phyloP scores from a whole-genome alignment of 2,797 vertebrate species.

The Harpagifer antarcticus region DNA sequence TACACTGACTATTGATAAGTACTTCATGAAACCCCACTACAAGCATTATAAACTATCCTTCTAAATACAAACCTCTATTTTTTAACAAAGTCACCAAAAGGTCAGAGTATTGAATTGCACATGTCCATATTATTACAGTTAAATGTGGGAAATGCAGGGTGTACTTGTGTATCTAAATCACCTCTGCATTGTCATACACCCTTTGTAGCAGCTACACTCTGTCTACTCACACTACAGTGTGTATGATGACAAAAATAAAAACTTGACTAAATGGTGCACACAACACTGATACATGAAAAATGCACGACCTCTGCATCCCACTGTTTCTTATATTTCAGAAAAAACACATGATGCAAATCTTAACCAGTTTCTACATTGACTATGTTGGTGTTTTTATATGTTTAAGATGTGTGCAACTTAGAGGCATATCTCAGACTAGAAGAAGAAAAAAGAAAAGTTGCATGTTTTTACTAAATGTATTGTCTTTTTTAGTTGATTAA shows the following conservation, averaged over 20 bases:
- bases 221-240: neutral
- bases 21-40: no score
- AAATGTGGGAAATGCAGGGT: conserved; percentile 5
- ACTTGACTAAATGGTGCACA: conserved; percentile 20
- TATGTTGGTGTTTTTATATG: conserved; percentile 14
- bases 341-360: conserved; percentile 13
- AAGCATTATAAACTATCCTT: no score
- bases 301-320: conserved; percentile 16
- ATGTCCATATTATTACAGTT: neutral
- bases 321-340: conserved; percentile 3
- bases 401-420: conserved; percentile 12
- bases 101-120: conserved; percentile 13
- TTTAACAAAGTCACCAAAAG: conserved; percentile 17
- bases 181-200: conserved; percentile 5
- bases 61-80: conserved; percentile 11
- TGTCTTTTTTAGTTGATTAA: conserved; percentile 38
- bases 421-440: conserved; percentile 1
- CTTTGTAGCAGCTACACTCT: neutral
- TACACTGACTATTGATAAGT: no score
- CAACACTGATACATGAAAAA: neutral
- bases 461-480: conserved; percentile 58
- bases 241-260: neutral
- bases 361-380: conserved; percentile 2
- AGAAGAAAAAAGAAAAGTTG: conserved; percentile 18
- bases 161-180: neutral